These are phyloP conservation scores for Cerastis leucographa DNA, from an alignment of 2,888 invertebrate genomes.

Conservation along the genomic window DNA sequence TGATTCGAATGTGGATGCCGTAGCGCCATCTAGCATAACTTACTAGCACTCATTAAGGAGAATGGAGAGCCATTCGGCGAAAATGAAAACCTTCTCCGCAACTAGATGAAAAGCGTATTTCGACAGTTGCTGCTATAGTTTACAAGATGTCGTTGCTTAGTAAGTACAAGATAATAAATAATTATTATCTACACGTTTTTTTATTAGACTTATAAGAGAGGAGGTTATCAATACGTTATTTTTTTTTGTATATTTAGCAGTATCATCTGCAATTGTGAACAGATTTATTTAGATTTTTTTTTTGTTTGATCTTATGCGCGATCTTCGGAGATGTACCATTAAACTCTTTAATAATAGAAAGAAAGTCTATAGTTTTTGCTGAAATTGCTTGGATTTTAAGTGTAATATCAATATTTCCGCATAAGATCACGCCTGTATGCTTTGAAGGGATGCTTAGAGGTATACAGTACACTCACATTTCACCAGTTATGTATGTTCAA, in stretches of 20 bases:
- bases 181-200: no score
- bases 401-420: no score
- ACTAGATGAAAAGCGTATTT: neutral
- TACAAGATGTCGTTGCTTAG: slow-evolving; percentile 32
- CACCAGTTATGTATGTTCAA: neutral
- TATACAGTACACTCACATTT: no score
- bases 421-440: no score
- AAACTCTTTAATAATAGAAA: no score
- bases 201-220: neutral
- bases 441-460: no score
- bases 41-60: neutral
- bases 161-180: neutral
- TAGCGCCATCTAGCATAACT: slow-evolving; percentile 25
- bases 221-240: neutral
- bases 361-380: no score
- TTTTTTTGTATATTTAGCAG: neutral
- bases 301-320: no score
- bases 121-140: neutral
- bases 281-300: no score
- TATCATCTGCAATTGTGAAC: no score
- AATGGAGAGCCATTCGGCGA: neutral
- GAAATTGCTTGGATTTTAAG: no score
- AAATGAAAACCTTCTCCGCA: neutral
- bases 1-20: rapidly evolving
- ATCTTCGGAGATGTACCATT: no score